These are phyloP conservation scores for Odocoileus hemionus DNA, from an alignment of 2,113 vertebrate genomes.

Conservation along the genomic window DNA sequence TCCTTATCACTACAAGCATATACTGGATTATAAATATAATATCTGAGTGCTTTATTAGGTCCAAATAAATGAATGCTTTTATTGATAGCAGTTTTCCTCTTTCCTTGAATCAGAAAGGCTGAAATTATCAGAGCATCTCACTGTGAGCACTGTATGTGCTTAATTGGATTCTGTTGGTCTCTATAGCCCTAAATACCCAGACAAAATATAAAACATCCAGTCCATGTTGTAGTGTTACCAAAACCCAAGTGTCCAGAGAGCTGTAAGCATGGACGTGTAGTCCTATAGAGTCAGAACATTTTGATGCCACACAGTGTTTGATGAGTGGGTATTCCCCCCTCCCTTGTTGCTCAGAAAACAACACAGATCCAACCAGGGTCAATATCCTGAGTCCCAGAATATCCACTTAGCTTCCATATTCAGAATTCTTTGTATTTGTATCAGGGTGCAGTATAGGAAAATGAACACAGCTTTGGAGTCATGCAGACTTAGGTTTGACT, in stretches of 20 bases:
- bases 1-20: background rate
- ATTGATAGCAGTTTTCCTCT: background rate
- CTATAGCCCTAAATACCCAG: background rate
- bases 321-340: background rate
- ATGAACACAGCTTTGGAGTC: background rate
- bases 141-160: background rate
- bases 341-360: background rate
- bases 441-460: background rate
- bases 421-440: background rate
- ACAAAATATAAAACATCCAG: background rate
- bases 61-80: background rate
- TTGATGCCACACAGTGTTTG: background rate
- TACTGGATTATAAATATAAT: background rate
- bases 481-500: background rate
- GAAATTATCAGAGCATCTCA: background rate
- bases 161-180: background rate
- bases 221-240: background rate
- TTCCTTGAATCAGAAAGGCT: background rate
- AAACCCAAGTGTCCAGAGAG: background rate
- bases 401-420: background rate
- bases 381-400: background rate
- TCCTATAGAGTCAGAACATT: background rate
- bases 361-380: constrained; percentile 26
- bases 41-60: background rate
- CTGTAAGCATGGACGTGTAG: background rate